phyloP scores from a whole-genome alignment of 2,888 invertebrate genomes.

The Pollenia labialis region DNA sequence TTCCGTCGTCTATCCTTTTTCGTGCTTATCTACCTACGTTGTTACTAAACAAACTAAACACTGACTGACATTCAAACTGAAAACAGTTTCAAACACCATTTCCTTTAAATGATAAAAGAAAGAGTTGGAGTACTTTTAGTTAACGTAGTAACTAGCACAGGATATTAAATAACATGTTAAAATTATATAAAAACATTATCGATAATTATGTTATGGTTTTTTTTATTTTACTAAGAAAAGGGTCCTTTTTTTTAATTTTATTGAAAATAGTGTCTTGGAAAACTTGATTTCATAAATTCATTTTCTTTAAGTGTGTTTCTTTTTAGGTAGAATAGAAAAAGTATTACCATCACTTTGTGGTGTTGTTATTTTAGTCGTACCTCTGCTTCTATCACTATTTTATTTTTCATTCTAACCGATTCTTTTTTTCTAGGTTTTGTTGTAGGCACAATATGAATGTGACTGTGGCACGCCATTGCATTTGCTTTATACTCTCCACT shows the following conservation, averaged over 20 bases:
- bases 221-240: too few species aligned
- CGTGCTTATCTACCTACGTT: constrained; percentile 39
- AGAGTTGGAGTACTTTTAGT: too few species aligned
- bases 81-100: constrained; percentile 34
- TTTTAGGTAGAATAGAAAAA: neutral
- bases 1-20: constrained; percentile 36
- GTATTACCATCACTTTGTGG: constrained; percentile 1
- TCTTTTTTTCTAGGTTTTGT: neutral
- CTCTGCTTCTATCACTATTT: neutral
- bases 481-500: constrained; percentile 6
- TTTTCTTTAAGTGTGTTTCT: neutral
- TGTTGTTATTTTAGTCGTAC: neutral
- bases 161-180: too few species aligned
- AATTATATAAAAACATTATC: too few species aligned
- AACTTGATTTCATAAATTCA: neutral
- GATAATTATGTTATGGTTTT: too few species aligned
- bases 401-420: neutral
- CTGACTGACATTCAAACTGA: constrained; percentile 21
- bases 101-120: neutral
- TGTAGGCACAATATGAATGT: constrained; percentile 33
- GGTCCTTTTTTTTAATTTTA: neutral
- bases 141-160: too few species aligned
- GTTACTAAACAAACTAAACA: constrained; percentile 23
- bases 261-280: neutral
- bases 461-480: constrained; percentile 19